Evolutionary conservation across 2,888 invertebrate species (phyloP), one percentile per base, ranked within the genome.

Genomic region (Salticus scenicus): DNA sequence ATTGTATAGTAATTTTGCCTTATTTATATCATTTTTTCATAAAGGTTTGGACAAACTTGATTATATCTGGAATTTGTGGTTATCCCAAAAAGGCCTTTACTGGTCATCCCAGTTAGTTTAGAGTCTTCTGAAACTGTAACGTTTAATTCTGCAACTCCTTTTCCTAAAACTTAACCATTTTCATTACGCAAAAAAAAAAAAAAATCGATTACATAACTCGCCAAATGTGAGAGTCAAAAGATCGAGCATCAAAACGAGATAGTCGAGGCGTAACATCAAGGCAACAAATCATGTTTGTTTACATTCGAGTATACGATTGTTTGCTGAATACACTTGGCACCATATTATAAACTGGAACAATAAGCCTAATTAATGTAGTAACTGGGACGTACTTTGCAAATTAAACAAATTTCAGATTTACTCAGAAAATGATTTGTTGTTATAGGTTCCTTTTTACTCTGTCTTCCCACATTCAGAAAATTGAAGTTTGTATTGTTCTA

Each of bases 381-480:
- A 57, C 77, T 63, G 74, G 78, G 37, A 73, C 73, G 76, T 75
- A 74, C 81, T 82, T 77, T 79, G 79, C 78, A 85, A 85, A 85
- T 85, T 85, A 85, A 85, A 85, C 84, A 85, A 84, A 84, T 84
- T 84, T 84, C 83, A 77, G 83, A 77, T 84, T 84, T 84, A 33
- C 76, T 73, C 57, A 41, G 47, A 76, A 47, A 84, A 84, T 77
- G 83, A 83, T 83, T 83, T 83, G 82, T 71, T 72, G 64, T 51
- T n/a, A 27, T 67, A 27, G 8, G 12, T n/a, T 1, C 37, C 31
- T 47, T 24, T 24, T 17, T 30, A 33, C n/a, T 8, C 37, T 20
- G 5, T 24, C 72, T 24, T 31, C 51, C n/a, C n/a, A 42, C 72
- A 71, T 64, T 72, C 77, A 71, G 37, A 64, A 81, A 81, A 81